Evolutionary conservation across 1,140 invertebrate genomes (phyloP).

Genomic region (Penaeus chinensis): DNA sequence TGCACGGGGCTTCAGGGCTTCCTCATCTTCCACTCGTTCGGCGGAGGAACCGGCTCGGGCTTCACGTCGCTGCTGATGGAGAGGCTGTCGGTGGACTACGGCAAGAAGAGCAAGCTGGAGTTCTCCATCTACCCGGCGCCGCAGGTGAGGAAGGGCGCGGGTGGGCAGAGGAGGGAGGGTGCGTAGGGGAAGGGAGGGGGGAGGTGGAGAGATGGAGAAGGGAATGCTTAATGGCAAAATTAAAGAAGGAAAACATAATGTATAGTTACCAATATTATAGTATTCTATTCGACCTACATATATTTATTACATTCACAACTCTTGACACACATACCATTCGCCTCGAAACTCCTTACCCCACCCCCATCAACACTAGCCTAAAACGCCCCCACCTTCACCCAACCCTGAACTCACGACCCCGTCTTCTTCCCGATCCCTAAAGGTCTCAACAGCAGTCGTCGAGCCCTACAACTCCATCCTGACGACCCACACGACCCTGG

Average conservation of each 20-base stretch:
- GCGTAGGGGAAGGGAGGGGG: too few relatives aligned
- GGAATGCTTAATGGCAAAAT: too few relatives aligned
- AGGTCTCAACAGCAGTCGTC: constrained; percentile 44
- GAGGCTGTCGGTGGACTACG: constrained; percentile 17
- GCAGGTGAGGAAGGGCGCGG: not conserved
- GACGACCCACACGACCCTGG: constrained; percentile 46
- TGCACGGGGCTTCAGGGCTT: constrained; percentile 16
- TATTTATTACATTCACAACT: too few relatives aligned
- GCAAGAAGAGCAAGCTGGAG: constrained; percentile 23
- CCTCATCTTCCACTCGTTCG: constrained; percentile 24
- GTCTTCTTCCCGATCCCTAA: not conserved
- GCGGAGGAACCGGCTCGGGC: not conserved
- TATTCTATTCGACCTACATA: too few relatives aligned
- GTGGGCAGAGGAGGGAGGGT: not conserved
- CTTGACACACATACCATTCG: too few relatives aligned
- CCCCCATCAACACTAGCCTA: too few relatives aligned
- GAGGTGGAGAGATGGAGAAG: not conserved
- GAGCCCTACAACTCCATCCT: constrained; percentile 52
- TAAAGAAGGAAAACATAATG: too few relatives aligned
- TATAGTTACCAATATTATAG: too few relatives aligned
- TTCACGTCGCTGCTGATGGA: constrained; percentile 4
- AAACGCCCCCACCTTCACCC: not conserved
- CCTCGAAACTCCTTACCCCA: too few relatives aligned
- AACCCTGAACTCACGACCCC: not conserved
- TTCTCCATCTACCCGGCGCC: constrained; percentile 20